Evolutionary conservation across 2,888 invertebrate genomes (phyloP).

Genomic region (Gymnocheta viridis): DNA sequence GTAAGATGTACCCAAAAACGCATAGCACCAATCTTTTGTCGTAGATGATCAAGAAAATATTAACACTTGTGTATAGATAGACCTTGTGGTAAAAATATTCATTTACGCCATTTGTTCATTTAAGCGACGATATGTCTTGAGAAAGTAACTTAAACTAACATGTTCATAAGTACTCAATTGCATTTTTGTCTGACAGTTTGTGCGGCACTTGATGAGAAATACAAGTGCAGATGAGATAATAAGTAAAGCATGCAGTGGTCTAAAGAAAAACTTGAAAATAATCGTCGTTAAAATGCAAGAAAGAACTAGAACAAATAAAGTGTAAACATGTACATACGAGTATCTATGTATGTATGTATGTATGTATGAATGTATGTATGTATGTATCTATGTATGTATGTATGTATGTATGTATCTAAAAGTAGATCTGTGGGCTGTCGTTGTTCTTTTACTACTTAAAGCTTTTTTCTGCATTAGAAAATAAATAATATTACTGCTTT

Average conservation of each 20-base stretch:
- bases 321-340: too few species aligned
- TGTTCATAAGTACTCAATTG: conserved; percentile 2
- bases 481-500: conserved; percentile 3
- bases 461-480: neutral
- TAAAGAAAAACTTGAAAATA: conserved; percentile 15
- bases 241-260: neutral
- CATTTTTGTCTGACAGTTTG: neutral
- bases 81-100: neutral
- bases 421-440: neutral
- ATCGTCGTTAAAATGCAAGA: neutral
- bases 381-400: too few species aligned
- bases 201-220: conserved; percentile 19
- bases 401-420: neutral
- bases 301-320: neutral
- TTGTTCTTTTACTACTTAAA: conserved; percentile 38
- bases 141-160: conserved; percentile 19
- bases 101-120: neutral
- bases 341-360: too few species aligned
- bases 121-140: neutral
- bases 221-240: conserved; percentile 46
- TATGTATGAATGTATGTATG: too few species aligned
- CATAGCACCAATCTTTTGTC: too few species aligned
- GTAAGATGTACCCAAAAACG: too few species aligned
- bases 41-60: too few species aligned
- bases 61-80: too few species aligned